Base-by-base conservation (phyloP, 2,113 vertebrate genomes). In the Octodon degus region DNA sequence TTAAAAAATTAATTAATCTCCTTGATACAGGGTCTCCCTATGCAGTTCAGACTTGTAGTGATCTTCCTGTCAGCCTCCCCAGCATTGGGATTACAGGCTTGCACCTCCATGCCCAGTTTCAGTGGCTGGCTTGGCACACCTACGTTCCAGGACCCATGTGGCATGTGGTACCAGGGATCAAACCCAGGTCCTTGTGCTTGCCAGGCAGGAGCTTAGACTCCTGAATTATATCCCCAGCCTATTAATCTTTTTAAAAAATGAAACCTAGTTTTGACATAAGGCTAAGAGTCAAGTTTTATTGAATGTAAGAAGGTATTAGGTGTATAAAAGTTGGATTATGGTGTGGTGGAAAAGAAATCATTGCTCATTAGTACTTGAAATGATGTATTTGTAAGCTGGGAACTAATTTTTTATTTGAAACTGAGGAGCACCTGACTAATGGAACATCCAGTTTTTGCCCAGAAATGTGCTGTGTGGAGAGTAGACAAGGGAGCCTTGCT, bases 341-440 rank as follows among this genome's bases (percentile, higher is more conserved):
- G 62, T 67, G 62, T 89, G 43, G 27, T 90, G 47, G 77, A 53
- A 92, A 89, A 89, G 30, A 67, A 94, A 80, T 84, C 10, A 43
- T 79, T 94, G 65, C 22, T 91, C 37, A 40, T 86, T 82, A 91
- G 63, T 89, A 30, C n/a, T 87, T 94, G 86, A 86, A 93, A 37
- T 86, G 68, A 63, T 86, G 4, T 72, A 34, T 77, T 76, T 89
- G 53, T 93, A 76, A 55, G 62, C 32, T 3, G 58, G 72, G 25
- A 90, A 90, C 27, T 82, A 19, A 76, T 77, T 87, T 90, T 82
- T 8, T 86, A n/a, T 77, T 91, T 67, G 5, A 72, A 30, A 67
- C 20, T 25, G 72, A 50, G 86, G 60, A 65, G 30, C 65, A 27
- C 60, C 72, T 90, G 55, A 81, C 60, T 72, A 80, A 43, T 91